These are phyloP conservation scores for Maniola jurtina DNA, from an alignment of 1,140 invertebrate species.

Conservation along the genomic window DNA sequence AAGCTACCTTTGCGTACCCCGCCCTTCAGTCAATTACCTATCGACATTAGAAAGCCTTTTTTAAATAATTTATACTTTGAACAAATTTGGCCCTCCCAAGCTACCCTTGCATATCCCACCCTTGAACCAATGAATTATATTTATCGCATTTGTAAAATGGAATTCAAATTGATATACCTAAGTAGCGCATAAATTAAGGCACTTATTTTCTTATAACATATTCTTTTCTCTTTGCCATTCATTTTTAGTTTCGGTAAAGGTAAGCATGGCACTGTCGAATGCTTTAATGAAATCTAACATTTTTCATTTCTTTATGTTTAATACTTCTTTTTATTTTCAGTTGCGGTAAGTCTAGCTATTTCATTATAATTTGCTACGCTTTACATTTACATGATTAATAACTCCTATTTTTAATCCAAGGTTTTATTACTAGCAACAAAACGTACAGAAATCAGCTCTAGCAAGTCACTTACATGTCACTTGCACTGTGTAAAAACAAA, in stretches of 20 bases:
- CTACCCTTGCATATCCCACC: neutral
- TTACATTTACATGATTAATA: conserved; percentile 1
- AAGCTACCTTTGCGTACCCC: no score
- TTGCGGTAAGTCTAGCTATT: conserved; percentile 45
- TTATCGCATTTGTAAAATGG: no score
- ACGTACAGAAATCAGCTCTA: no score
- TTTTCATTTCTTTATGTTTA: conserved; percentile 31
- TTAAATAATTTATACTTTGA: neutral
- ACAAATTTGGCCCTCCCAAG: neutral
- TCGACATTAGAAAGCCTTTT: neutral
- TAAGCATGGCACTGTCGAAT: conserved; percentile 50
- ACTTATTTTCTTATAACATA: neutral
- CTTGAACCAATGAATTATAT: no score
- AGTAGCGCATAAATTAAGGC: no score
- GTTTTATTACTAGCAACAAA: conserved; percentile 2
- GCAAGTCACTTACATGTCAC: no score
- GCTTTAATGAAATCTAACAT: conserved; percentile 38
- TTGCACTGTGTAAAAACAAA: no score
- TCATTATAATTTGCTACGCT: neutral
- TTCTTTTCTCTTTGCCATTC: neutral
- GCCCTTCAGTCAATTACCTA: neutral
- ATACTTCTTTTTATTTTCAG: conserved; percentile 34
- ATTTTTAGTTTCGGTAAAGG: conserved; percentile 32
- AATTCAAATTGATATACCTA: no score
- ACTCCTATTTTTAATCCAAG: neutral